Base-by-base conservation (phyloP, 2,113 vertebrate species). In the Bubo bubo region DNA sequence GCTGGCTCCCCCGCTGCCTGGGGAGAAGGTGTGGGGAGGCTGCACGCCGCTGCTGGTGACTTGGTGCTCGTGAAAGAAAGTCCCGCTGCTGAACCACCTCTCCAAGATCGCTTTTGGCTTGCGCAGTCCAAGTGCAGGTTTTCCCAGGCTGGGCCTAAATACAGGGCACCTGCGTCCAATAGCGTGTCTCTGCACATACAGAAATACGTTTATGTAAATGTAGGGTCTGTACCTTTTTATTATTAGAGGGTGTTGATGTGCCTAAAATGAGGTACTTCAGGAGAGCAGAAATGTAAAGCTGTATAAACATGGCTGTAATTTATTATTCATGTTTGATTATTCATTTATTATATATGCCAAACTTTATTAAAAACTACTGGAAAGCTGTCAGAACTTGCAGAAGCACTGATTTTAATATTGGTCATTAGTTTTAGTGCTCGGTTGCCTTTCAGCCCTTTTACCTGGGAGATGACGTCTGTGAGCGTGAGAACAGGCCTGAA, bases 121-220 rank as follows among this genome's bases (percentile, higher is more conserved):
- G 13, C 20, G 24, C 52, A 8, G n/a, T 4, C 60, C 28, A 1
- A 6, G 64, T 1, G 49, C 12, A 0, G 26, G 9, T 26, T 34
- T 5, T 27, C 6, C 23, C 8, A 3, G 27, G 22, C 1, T 6
- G 15, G 7, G 2, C 4, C 7, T 39, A 3, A 32, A 6, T 15
- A 9, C 0, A 6, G 28, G 24, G 10, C 28, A 9, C 16, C 49
- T 2, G 17, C 15, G 8, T 2, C 53, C 17, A 3, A 0, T 2
- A 16, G 23, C 2, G 1, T 19, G 26, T 9, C 6, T 2, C 8
- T 39, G 60, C 45, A 2, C 26, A 4, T 32, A 6, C 1, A 14
- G 5, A 50, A 37, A 28, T 6, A 2, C 17, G 0, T 6, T 7
- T 7, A 2, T 58, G 35, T 8, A 47, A 45, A 6, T 30, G 5